phyloP scores from a whole-genome alignment of 2,113 vertebrate genomes.

The Burhinus oedicnemus region DNA sequence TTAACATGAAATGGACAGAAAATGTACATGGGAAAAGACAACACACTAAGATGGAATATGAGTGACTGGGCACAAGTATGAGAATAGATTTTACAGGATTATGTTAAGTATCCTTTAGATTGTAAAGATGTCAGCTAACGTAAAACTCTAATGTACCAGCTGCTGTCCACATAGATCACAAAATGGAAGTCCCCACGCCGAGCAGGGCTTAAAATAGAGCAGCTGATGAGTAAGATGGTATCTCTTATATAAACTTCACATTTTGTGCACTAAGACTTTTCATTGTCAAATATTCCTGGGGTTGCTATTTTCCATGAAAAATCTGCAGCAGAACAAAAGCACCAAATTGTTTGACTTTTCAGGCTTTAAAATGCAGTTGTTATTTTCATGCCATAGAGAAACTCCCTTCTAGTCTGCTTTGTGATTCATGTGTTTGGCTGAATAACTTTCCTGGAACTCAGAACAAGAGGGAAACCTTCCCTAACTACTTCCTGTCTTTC shows the following conservation, averaged over 20 bases:
- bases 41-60: background rate
- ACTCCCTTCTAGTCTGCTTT: slow-evolving; percentile 69
- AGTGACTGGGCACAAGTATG: background rate
- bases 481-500: slow-evolving; percentile 76
- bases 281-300: background rate
- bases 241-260: slow-evolving; percentile 40
- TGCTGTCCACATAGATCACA: slow-evolving; percentile 56
- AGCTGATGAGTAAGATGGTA: slow-evolving; percentile 40
- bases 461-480: slow-evolving; percentile 74
- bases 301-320: background rate
- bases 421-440: slow-evolving; percentile 75
- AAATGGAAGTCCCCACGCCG: slow-evolving; percentile 20
- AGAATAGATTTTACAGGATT: slow-evolving; percentile 25
- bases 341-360: background rate
- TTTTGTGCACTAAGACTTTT: slow-evolving; percentile 6
- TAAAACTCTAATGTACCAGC: slow-evolving; percentile 29
- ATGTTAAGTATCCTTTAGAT: background rate
- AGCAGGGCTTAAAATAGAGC: slow-evolving; percentile 52
- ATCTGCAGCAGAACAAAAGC: background rate
- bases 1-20: background rate
- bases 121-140: slow-evolving; percentile 1
- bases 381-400: slow-evolving; percentile 55
- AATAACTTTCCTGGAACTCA: slow-evolving; percentile 75
- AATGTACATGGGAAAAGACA: background rate
- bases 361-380: slow-evolving; percentile 1